Evolutionary conservation across 2,113 vertebrate species (phyloP).

Genomic region (zebrafish (Danio rerio)): GRCz12tu NC_133181.1:32375501-32376000

Average conservation of each 20-base stretch:
- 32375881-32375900: background rate
- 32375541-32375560: slow-evolving; percentile 80
- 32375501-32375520: slow-evolving; percentile 77
- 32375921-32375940: no score
- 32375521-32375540: slow-evolving; percentile 84
- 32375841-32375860: background rate
- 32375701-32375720: no score
- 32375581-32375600: slow-evolving; percentile 81
- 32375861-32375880: background rate
- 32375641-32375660: no score
- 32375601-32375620: background rate
- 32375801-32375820: no score
- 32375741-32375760: background rate
- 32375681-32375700: background rate
- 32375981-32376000: no score
- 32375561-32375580: slow-evolving; percentile 80
- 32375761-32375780: no score
- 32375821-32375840: background rate
- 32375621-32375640: background rate
- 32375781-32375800: no score
- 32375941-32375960: no score
- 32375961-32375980: no score
- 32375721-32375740: background rate
- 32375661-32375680: background rate
- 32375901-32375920: no score